A percentile compares a stretch with the other conserved stretches of the same genome.
phyloP scores from a whole-genome alignment of 2,797 vertebrate genomes.

The Aselliscus stoliczkanus region DNA sequence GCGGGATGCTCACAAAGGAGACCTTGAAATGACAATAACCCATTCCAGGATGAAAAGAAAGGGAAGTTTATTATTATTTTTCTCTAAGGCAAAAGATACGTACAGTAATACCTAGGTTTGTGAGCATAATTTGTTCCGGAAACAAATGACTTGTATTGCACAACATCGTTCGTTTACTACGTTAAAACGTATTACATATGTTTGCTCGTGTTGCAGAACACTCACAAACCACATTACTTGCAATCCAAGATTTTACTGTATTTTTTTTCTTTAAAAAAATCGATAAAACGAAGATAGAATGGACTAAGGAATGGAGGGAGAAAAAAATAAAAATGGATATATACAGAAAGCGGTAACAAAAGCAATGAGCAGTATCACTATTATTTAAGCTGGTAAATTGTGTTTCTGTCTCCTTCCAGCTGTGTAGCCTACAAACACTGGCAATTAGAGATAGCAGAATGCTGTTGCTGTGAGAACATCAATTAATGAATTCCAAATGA shows the following conservation, averaged over 20 bases:
- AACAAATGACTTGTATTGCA: too few species aligned
- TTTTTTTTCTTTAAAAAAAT: not conserved
- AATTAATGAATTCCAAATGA: not conserved
- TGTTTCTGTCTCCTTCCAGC: not conserved
- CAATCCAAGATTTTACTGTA: too few species aligned
- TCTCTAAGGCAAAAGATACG: not conserved
- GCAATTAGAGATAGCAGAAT: not conserved
- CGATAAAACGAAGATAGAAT: not conserved
- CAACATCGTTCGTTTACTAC: too few species aligned
- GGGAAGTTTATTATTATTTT: not conserved
- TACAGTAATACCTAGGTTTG: too few species aligned
- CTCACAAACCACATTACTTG: too few species aligned
- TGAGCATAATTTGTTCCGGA: too few species aligned
- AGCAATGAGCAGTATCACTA: not conserved
- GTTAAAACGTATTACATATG: too few species aligned
- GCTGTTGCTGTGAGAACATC: not conserved
- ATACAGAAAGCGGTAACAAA: not conserved
- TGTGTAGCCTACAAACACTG: not conserved
- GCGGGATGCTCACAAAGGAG: not conserved
- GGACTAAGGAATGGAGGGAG: not conserved
- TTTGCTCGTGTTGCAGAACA: too few species aligned
- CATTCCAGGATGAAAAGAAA: not conserved
- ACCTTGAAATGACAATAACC: not conserved
- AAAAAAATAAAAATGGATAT: not conserved
- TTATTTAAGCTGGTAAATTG: not conserved